phyloP scores from a whole-genome alignment of 2,797 vertebrate species.

The Typhlichthys eigenmanni region DNA sequence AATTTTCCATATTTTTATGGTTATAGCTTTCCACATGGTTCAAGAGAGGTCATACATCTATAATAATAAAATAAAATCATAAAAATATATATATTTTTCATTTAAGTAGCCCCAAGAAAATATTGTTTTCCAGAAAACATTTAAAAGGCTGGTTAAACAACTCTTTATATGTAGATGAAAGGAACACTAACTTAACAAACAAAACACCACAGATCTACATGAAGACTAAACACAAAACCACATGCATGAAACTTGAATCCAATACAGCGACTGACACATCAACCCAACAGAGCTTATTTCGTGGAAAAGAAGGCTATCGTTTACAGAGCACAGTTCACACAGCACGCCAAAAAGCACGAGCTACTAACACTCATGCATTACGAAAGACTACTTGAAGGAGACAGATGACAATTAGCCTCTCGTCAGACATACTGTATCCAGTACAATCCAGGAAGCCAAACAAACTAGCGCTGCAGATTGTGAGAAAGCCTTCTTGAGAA shows the following conservation, averaged over 20 bases:
- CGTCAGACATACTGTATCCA: constrained; percentile 1
- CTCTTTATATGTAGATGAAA: neutral
- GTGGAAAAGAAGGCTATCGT: constrained; percentile 38
- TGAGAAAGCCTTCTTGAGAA: constrained; percentile 14
- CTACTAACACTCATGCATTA: constrained; percentile 48
- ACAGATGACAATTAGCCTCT: constrained; percentile 27
- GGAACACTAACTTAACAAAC: neutral
- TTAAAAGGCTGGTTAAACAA: constrained; percentile 36
- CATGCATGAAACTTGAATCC: constrained; percentile 12
- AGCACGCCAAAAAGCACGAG: constrained; percentile 21
- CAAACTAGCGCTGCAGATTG: constrained; percentile 21
- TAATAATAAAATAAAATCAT: neutral
- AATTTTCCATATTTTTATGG: neutral
- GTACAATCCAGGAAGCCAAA: constrained; percentile 11
- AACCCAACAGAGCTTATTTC: constrained; percentile 40
- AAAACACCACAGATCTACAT: neutral
- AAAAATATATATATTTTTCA: neutral
- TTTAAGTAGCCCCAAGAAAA: neutral
- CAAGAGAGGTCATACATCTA: neutral
- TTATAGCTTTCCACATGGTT: neutral
- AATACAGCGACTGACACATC: neutral
- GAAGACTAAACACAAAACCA: neutral
- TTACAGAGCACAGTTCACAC: constrained; percentile 21
- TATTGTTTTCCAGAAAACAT: neutral
- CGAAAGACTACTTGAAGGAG: constrained; percentile 32